Evolutionary conservation across 2,113 vertebrate species (phyloP), one percentile per base, ranked within the genome.

Genomic region (Cynocephalus volans): DNA sequence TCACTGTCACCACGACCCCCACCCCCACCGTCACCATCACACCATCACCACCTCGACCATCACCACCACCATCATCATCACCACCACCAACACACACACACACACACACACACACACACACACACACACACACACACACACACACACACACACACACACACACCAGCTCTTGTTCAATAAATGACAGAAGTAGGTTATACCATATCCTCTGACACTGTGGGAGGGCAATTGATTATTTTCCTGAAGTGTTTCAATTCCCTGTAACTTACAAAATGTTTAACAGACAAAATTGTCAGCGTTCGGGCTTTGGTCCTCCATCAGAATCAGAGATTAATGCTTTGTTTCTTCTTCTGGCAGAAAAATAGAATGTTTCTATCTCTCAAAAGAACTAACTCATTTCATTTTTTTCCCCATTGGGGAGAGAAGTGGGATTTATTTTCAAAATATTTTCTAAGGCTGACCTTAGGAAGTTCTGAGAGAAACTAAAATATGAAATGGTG

Each of bases 381-480:
- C 50, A 28, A 64, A 79, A 92, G 19, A 45, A 93, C n/a, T 62
- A 45, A 90, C 28, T 88, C 58, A 5, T 14, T 31, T 60, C 33
- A 86, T 21, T 64, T 56, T 56, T 65, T 81, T 58, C 23, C 36
- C 54, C 83, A 80, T 8, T 48, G 62, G 5, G 28, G n/a, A 79
- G 36, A 79, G 26, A 92, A 89, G 33, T 65, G 28, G n/a, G 41
- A 17, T 88, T 0, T 65, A 90, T 90, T 94, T 77, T 95, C 60
- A 90, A 83, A 72, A 56, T 93, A 65, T 56, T 96, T 92, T 62
- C 81, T 60, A 67, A 93, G 58, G 11, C n/a, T 72, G 67, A 52
- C 23, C 36, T 79, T 81, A 73, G 81, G 54, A 92, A 48, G 33
- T 64, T 73, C 72, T 88, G 45, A 69, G 72, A 64, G 72, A 88